These are phyloP conservation scores for Tiaroga cobitis DNA, from an alignment of 2,797 vertebrate species.

Conservation along the genomic window DNA sequence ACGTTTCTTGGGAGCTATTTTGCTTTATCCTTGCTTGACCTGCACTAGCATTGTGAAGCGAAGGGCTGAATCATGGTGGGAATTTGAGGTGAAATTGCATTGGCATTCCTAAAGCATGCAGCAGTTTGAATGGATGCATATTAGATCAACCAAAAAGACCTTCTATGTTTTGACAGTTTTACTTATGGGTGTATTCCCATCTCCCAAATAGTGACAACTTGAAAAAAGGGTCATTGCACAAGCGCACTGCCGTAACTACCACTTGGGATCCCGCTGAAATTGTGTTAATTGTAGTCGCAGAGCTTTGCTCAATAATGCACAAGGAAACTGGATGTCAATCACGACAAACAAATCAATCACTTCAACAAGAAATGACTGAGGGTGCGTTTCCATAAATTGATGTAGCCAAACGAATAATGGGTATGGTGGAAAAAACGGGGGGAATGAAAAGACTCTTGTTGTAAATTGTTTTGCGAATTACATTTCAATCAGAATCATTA, in stretches of 20 bases:
- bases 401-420: conserved; percentile 29
- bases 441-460: conserved; percentile 1
- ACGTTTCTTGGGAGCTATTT: conserved; percentile 28
- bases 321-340: background rate
- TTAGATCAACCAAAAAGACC: background rate
- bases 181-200: conserved; percentile 9
- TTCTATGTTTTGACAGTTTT: conserved; percentile 38
- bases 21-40: conserved; percentile 19
- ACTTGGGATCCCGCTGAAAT: background rate
- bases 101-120: background rate
- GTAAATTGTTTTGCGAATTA: conserved; percentile 32
- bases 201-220: conserved; percentile 7
- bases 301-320: conserved; percentile 18
- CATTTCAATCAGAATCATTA: conserved; percentile 35
- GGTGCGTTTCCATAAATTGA: conserved; percentile 7
- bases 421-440: background rate
- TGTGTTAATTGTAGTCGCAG: background rate
- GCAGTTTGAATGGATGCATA: conserved; percentile 10
- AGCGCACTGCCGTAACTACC: background rate
- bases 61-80: background rate
- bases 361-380: conserved; percentile 16
- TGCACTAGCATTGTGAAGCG: background rate
- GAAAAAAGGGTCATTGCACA: conserved; percentile 8
- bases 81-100: background rate
- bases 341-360: conserved; percentile 30